A percentile compares a stretch with the other conserved stretches of the same genome.
These are phyloP conservation scores for Phyto melanocephala DNA, from an alignment of 2,888 invertebrate genomes.

Conservation along the genomic window DNA sequence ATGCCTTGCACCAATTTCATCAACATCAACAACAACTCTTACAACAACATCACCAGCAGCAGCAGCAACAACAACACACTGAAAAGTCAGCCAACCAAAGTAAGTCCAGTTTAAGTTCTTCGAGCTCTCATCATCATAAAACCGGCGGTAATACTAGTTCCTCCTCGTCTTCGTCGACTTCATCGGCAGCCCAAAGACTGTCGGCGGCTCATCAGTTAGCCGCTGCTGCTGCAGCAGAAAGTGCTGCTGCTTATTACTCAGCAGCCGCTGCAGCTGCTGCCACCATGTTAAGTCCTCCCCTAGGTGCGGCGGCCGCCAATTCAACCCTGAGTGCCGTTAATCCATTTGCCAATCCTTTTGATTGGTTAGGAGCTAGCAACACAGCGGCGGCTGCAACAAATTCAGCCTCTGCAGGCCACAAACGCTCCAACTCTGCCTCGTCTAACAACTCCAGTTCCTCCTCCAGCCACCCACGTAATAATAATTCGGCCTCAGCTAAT, in stretches of 20 bases:
- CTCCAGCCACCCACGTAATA: constrained; percentile 56
- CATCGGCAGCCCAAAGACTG: constrained; percentile 45
- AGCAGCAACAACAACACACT: constrained; percentile 63
- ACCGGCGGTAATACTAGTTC: constrained; percentile 41
- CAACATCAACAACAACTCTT: constrained; percentile 66
- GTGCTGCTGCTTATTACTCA: constrained; percentile 72
- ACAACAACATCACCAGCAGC: constrained; percentile 65
- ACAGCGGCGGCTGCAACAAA: constrained; percentile 32
- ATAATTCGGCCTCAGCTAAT: constrained; percentile 45
- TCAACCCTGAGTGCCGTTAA: constrained; percentile 69
- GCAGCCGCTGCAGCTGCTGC: constrained; percentile 74
- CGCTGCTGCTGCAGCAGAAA: constrained; percentile 75
- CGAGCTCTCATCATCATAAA: constrained; percentile 45
- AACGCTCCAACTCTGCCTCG: constrained; percentile 37
- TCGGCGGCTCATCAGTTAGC: constrained; percentile 74
- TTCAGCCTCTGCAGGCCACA: constrained; percentile 7
- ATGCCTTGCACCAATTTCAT: constrained; percentile 65
- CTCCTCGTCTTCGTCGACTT: constrained; percentile 3
- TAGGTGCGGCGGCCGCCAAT: constrained; percentile 68
- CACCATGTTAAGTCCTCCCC: constrained; percentile 76
- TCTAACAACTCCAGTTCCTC: constrained; percentile 32
- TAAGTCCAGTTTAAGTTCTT: constrained; percentile 54
- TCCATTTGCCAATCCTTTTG: constrained; percentile 68
- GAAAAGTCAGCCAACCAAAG: constrained; percentile 53
- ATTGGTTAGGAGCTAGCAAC: constrained; percentile 67